Base-by-base conservation (phyloP, 2,888 invertebrate species). In the Diarsia brunnea region DNA sequence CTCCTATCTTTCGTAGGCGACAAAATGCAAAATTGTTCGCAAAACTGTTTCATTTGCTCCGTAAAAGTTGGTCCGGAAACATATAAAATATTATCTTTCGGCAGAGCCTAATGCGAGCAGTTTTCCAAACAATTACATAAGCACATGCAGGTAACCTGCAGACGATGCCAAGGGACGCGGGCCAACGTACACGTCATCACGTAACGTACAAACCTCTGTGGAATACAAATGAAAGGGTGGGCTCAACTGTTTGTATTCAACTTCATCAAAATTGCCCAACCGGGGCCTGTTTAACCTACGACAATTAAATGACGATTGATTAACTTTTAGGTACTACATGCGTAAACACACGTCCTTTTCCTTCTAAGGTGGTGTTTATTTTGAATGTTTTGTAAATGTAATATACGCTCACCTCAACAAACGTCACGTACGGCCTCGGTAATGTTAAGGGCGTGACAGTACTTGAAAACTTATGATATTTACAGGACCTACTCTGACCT, bases 151-250 rank as follows among this genome's bases (percentile, higher is more conserved):
- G 86, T 81, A 71, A 27, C 66, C 45, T 79, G 82, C 82, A 78
- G 84, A 81, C 84, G 81, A 68, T 82, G 84, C 68, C 79, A 81
- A 84, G 82, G 79, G 82, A 70, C 70, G 66, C 72, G 81, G 61
- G 82, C 85, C 87, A 82, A 87, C 78, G 73, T 73, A 68, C 79
- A 78, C 79, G 80, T 85, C 87, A 81, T 81, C 85, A 86, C 85
- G 88, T 85, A 78, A 75, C 76, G 64, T 74, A 71, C 76, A 61
- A 71, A 71, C 77, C 75, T 68, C 49, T 58, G 60, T 67, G 61
- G 88, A 86, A 88, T 88, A 87, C 86, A 86, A 85, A 87, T 86
- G 79, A 77, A 83, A 86, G 81, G 86, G 76, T 80, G 51, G 73
- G 68, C 78, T 75, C 77, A 81, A 85, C 73, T 85, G 83, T 87